Conservation (phyloP, 1,140 invertebrate genomes). For the Aplysia californica region DNA sequence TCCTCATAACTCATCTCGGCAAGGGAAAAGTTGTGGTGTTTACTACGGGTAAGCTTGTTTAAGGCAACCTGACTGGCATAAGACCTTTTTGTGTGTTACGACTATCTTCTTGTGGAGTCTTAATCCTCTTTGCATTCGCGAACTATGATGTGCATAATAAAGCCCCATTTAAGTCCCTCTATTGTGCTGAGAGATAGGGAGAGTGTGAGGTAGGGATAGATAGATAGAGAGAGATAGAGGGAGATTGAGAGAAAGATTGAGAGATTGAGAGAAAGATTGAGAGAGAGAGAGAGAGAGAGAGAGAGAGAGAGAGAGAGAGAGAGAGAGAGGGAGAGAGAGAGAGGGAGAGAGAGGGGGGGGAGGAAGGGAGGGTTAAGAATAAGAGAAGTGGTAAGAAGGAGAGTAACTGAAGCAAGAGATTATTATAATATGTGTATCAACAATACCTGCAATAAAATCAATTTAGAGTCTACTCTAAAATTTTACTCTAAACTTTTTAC, state of each 20-base stretch:
- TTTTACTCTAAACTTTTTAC: neutral
- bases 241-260: neutral
- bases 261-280: neutral
- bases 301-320: neutral
- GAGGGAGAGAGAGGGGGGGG: neutral
- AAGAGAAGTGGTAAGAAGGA: neutral
- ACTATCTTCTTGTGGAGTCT: too few species aligned
- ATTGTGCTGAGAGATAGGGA: slow-evolving; percentile 5
- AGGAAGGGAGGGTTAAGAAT: neutral
- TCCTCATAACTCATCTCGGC: too few species aligned
- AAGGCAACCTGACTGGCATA: too few species aligned
- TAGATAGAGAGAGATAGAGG: neutral
- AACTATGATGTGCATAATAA: too few species aligned
- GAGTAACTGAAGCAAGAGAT: too few species aligned
- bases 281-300: neutral
- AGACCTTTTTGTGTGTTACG: too few species aligned
- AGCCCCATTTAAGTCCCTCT: too few species aligned
- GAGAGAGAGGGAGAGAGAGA: neutral
- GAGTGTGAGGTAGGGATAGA: neutral
- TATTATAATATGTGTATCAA: neutral
- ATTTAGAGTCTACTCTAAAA: too few species aligned
- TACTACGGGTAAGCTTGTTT: too few species aligned
- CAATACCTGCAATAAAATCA: neutral
- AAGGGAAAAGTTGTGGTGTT: too few species aligned
- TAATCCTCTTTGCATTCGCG: too few species aligned